Percentiles rank a stretch among this genome's conserved stretches.
Evolutionary conservation across 2,797 vertebrate genomes (phyloP).

Genomic region (Pangasius sanitwongsei): DNA sequence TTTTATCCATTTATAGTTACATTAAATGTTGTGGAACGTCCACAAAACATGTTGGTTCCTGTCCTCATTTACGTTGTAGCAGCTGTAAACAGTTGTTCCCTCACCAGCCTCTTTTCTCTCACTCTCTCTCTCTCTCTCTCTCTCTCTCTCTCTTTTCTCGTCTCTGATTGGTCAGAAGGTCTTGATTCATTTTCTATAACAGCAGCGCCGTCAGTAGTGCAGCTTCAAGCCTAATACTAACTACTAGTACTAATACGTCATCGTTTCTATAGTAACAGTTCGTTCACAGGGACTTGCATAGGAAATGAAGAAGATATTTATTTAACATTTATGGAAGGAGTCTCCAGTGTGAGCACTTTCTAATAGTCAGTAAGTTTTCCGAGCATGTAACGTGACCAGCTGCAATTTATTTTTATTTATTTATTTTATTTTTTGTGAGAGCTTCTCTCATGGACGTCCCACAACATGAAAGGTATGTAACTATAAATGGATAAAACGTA

Average conservation of each 20-base stretch:
- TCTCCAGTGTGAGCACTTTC: neutral
- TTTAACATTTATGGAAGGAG: neutral
- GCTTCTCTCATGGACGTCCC: no score
- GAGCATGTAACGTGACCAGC: no score
- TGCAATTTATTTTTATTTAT: no score
- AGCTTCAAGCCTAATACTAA: neutral
- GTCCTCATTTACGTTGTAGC: neutral
- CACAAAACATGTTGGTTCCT: no score
- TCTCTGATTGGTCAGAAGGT: neutral
- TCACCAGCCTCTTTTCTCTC: neutral
- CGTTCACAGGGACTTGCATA: neutral
- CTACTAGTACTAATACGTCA: neutral
- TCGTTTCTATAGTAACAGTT: neutral
- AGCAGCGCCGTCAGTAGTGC: neutral
- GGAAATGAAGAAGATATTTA: neutral
- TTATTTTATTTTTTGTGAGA: no score
- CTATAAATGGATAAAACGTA: no score
- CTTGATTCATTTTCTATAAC: neutral
- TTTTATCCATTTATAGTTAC: no score
- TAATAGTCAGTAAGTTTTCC: neutral
- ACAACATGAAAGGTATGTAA: no score
- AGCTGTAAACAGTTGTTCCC: neutral
- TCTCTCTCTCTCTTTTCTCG: neutral
- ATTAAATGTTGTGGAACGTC: no score
- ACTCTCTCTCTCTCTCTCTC: neutral